Evolutionary conservation across 2,888 invertebrate genomes (phyloP), one percentile per base, ranked within the genome.

Genomic region (Caenorhabditis virilis): DNA sequence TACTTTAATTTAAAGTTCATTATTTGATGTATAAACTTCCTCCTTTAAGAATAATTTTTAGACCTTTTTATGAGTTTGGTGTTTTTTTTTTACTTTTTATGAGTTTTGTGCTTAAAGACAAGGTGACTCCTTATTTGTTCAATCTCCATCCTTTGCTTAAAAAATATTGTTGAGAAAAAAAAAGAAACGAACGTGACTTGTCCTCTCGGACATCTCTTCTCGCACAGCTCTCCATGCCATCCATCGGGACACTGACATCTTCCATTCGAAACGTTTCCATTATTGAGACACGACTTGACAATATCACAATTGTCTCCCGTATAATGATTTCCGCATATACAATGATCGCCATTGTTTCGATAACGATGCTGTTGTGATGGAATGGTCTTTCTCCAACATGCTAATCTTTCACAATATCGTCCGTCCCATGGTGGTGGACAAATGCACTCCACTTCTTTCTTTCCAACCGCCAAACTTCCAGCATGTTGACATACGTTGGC

Each of bases 361-460:
- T 53, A 74, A 18, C 74, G 30, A 53, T 61, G 61, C 38, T 61
- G 61, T 38, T 56, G 61, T n/a, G 51, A 39, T 11, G 47, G 51
- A 9, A 67, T 63, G 5, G 78, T 77, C 63, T 77, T 77, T 42
- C 81, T 56, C 76, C 76, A 81, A 60, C 81, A 81, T 7, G 81
- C 81, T 26, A 82, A 64, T 45, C 81, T 64, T 15, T 81, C 78
- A 45, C 81, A 81, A 52, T 50, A 68, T 3, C 74, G 63, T 11
- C 81, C 81, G 56, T 81, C 81, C 80, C 81, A 81, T 23, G 79
- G 79, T 11, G 65, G 74, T 54, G 67, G 67, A 61, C 81, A 81
- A 47, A 74, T 76, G 61, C 81, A 81, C 48, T 81, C 81, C 46
- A 81, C 61, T 39, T 71, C 69, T 49, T 72, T 71, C 41, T 66